Evolutionary conservation across 2,113 vertebrate species (phyloP).

Genomic region (Trogon melanurus): DNA sequence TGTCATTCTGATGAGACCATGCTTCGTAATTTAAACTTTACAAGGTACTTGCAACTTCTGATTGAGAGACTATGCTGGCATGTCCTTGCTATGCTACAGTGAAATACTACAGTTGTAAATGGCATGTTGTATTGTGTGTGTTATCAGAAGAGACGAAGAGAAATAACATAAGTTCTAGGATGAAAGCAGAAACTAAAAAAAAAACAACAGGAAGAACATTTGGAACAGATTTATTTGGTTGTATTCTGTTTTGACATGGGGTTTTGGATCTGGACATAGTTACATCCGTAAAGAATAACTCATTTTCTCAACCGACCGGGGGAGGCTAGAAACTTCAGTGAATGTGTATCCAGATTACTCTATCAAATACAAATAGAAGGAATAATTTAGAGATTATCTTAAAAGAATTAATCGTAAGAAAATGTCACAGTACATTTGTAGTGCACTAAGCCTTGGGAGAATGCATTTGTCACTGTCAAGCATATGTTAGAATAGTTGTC

Average conservation of each 20-base stretch:
- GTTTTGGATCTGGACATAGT: background rate
- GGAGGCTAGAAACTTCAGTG: background rate
- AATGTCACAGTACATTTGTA: background rate
- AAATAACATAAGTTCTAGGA: background rate
- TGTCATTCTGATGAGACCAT: background rate
- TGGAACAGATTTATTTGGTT: background rate
- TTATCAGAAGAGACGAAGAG: background rate
- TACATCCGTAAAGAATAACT: background rate
- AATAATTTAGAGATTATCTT: background rate
- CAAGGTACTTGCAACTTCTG: background rate
- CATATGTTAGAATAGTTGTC: background rate
- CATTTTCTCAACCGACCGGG: fast-evolving
- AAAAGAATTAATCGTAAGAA: background rate
- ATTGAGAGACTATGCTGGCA: background rate
- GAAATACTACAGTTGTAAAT: background rate
- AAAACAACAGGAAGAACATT: background rate
- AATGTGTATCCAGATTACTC: background rate
- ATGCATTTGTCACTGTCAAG: background rate
- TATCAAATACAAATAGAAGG: background rate
- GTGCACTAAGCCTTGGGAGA: background rate
- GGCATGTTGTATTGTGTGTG: fast-evolving
- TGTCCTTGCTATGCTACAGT: background rate
- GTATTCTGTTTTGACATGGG: background rate
- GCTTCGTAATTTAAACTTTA: background rate
- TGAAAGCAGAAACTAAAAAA: background rate